Conservation (phyloP, 2,113 vertebrate species). For the Eurypyga helias region DNA sequence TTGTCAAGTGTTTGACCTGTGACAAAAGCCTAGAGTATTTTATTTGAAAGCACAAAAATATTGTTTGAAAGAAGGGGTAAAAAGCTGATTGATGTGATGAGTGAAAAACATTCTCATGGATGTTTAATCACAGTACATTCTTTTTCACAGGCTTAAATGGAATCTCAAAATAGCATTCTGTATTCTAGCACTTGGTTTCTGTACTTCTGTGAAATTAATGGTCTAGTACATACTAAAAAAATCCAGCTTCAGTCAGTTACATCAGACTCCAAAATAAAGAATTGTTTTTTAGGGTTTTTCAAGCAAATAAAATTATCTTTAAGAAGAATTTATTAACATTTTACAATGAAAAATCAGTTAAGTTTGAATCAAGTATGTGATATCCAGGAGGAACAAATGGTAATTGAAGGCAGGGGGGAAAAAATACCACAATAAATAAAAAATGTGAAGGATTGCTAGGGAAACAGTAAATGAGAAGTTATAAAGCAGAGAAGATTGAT, state of each 20-base stretch:
- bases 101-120: background rate
- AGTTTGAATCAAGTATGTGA: background rate
- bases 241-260: background rate
- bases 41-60: background rate
- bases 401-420: background rate
- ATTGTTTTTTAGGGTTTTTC: background rate
- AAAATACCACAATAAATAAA: background rate
- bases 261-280: background rate
- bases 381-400: background rate
- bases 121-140: background rate
- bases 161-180: background rate
- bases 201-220: background rate
- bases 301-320: background rate
- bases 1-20: conserved; percentile 29
- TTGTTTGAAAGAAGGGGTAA: background rate
- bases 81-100: background rate
- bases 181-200: background rate
- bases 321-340: background rate
- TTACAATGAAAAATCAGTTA: background rate
- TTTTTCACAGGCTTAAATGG: background rate
- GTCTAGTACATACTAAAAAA: background rate
- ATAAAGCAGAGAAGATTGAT: background rate
- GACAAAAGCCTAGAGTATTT: background rate
- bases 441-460: background rate
- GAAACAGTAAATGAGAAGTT: conserved; percentile 9